phyloP scores from a whole-genome alignment of 2,888 invertebrate species.

The Rhaphigaster nebulosa region DNA sequence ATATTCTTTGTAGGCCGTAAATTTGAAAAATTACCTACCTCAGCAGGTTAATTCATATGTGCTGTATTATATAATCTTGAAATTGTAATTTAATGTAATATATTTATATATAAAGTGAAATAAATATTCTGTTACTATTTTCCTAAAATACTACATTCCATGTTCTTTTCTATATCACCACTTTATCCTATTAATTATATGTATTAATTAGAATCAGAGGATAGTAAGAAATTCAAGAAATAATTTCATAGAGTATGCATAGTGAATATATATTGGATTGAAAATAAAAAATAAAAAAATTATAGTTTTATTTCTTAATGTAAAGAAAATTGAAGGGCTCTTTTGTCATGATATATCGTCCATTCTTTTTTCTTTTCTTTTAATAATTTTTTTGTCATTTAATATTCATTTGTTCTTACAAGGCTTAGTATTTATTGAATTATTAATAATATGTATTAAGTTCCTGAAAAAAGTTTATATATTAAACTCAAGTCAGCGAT shows the following conservation, averaged over 20 bases:
- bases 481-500: neutral
- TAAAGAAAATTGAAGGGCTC: neutral
- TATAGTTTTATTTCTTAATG: neutral
- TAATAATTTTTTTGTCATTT: neutral
- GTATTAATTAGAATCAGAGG: neutral
- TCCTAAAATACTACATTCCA: constrained; percentile 39
- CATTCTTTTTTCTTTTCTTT: neutral
- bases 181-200: neutral
- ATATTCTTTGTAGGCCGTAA: neutral
- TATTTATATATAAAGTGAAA: constrained; percentile 43
- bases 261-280: neutral
- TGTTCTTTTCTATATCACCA: neutral
- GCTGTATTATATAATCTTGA: neutral
- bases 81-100: constrained; percentile 46
- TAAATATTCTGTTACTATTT: constrained; percentile 48
- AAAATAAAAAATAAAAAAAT: neutral
- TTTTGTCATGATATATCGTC: neutral
- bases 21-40: constrained; percentile 37
- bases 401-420: neutral
- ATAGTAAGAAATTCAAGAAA: neutral
- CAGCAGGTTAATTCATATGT: neutral
- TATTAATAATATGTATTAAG: neutral
- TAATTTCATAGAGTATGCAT: neutral
- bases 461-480: neutral
- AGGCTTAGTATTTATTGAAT: neutral